Conservation (phyloP, 2,113 vertebrate species). For the cat (Felis catus) region DNA sequence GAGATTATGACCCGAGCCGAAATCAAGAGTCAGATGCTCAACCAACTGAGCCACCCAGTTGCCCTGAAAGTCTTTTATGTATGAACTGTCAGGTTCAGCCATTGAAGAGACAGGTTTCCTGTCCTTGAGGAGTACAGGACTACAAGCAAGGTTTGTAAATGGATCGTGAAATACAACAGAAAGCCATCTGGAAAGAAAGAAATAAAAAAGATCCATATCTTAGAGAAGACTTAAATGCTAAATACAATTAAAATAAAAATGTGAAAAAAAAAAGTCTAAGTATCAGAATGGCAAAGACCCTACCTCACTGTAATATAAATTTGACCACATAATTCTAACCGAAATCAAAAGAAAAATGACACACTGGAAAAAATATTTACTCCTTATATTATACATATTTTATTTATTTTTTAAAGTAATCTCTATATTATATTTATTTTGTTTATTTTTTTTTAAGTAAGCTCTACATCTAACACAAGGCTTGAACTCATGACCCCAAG, state of each 20-base stretch:
- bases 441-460: neutral
- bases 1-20: too few species aligned
- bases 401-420: neutral
- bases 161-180: neutral
- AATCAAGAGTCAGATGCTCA: too few species aligned
- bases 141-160: neutral
- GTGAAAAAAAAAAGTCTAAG: neutral
- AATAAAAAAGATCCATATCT: neutral
- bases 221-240: neutral
- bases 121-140: neutral
- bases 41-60: too few species aligned
- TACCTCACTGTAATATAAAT: neutral
- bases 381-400: neutral
- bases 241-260: neutral
- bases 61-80: neutral
- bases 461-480: neutral
- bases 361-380: neutral
- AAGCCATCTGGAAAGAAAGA: neutral
- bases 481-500: neutral
- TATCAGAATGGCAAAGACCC: neutral
- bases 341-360: slow-evolving; percentile 1
- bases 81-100: neutral
- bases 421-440: too few species aligned
- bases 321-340: neutral
- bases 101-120: neutral